phyloP scores from a whole-genome alignment of 2,888 invertebrate species.

The Punctoribates punctum region DNA sequence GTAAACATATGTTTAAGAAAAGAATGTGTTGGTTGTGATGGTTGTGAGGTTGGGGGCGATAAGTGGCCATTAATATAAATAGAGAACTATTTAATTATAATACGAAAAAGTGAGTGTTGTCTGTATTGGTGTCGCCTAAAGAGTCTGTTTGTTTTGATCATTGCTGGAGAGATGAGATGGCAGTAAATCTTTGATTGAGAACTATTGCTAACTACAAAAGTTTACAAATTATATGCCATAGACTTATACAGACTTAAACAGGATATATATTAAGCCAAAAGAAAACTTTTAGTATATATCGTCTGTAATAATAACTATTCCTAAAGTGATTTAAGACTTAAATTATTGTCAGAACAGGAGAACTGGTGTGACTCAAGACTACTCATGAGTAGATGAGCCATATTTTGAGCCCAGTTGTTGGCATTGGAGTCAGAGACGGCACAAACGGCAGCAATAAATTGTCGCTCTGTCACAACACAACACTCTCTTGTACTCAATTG shows the following conservation, averaged over 20 bases:
- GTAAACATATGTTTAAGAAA: slow-evolving; percentile 6
- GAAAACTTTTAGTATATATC: not conserved
- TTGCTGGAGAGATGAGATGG: slow-evolving; percentile 26
- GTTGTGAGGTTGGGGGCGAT: not conserved
- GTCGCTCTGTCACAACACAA: slow-evolving; percentile 5
- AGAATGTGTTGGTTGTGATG: slow-evolving; percentile 16
- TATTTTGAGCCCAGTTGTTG: slow-evolving; percentile 9
- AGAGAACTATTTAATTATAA: slow-evolving; percentile 33
- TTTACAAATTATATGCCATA: slow-evolving; percentile 31
- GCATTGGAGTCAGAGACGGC: slow-evolving; percentile 3
- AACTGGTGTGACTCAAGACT: not conserved
- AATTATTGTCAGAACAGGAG: slow-evolving; percentile 14
- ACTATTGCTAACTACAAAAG: slow-evolving; percentile 21
- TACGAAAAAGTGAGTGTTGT: not conserved
- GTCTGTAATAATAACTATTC: not conserved
- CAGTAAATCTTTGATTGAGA: slow-evolving; percentile 32
- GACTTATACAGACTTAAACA: not conserved
- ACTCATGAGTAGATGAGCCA: not conserved
- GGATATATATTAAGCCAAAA: not conserved
- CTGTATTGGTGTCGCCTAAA: not conserved
- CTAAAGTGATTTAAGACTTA: slow-evolving; percentile 30
- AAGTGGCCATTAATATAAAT: slow-evolving; percentile 35
- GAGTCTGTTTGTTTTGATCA: slow-evolving; percentile 33
- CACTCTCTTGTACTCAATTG: slow-evolving; percentile 1
- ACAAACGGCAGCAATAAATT: slow-evolving; percentile 28